Conservation (phyloP, 2,888 invertebrate species). For the Cyclophora punctaria region DNA sequence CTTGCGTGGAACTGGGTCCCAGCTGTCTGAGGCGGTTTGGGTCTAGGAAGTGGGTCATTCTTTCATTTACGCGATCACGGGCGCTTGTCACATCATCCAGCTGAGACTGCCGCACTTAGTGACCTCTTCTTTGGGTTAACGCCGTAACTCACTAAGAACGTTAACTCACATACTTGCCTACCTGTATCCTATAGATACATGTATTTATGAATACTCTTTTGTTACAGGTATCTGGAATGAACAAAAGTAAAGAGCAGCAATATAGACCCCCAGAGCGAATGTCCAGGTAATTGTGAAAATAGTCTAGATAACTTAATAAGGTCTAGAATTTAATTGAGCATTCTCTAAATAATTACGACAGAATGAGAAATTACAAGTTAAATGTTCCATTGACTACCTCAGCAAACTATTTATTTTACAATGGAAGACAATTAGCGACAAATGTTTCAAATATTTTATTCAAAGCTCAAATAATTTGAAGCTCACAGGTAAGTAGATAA, state of each 20-base stretch:
- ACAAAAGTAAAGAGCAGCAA: slow-evolving; percentile 44
- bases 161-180: not conserved
- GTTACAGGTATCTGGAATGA: slow-evolving; percentile 68
- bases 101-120: slow-evolving; percentile 17
- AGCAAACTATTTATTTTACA: too few species aligned
- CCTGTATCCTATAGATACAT: not conserved
- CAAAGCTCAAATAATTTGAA: too few species aligned
- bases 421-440: too few species aligned
- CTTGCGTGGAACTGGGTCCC: slow-evolving; percentile 20
- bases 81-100: slow-evolving; percentile 41
- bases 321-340: too few species aligned
- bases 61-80: slow-evolving; percentile 49
- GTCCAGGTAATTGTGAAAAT: slow-evolving; percentile 42
- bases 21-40: slow-evolving; percentile 23
- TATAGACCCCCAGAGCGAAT: slow-evolving; percentile 59
- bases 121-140: too few species aligned
- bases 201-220: slow-evolving; percentile 19
- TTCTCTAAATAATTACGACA: too few species aligned
- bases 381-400: too few species aligned
- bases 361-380: too few species aligned
- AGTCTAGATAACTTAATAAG: too few species aligned
- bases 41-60: slow-evolving; percentile 44
- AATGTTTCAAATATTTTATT: too few species aligned
- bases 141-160: too few species aligned
- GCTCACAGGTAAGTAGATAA: too few species aligned